Evolutionary conservation across 2,888 invertebrate species (phyloP), one percentile per base, ranked within the genome.

Genomic region (Ectemnius continuus): DNA sequence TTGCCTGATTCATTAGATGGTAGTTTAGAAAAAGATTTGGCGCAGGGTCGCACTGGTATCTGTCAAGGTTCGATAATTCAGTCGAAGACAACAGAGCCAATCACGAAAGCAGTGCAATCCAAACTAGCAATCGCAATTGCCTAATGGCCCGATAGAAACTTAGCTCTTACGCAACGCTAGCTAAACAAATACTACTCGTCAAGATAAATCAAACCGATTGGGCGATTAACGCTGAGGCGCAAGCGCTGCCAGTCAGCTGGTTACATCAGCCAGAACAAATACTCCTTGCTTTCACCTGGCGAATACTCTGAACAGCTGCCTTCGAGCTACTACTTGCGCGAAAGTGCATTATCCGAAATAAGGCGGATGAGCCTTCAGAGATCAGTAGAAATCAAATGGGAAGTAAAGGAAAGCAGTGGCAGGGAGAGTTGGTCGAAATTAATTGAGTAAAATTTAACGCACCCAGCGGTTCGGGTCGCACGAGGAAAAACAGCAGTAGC

Each of bases 371-470:
- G 28, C 4, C 28, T 0, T 4, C 28, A 36, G 28, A 36, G 28
- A 36, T 36, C 5, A 36, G 36, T 36, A 11, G 36, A 8, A 11
- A 36, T 6, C 4, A 36, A 36, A 36, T 36, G 36, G 4, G 36
- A 36, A 36, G 8, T 0, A 36, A 36, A 36, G 6, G 28, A 36
- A 11, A 6, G 36, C 5, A 36, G 36, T 36, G 4, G 2, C 36
- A 36, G 11, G 11, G 6, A 36, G 6, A 52, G 52, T 14, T 14
- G 52, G 14, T 14, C 52, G 16, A 52, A 52, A 52, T 52, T 52
- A 52, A 52, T 52, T 52, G 52, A 52, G n/a, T 52, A 52, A 52
- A 52, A 52, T 52, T 52, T 16, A 52, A 16, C 16, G 16, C 52
- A 13, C 36, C 36, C 36, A 2, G 0, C 14, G 0, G 5, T 1